Evolutionary conservation across 2,113 vertebrate genomes (phyloP), one percentile per base, ranked within the genome.

Genomic region (Gracilinanus agilis): DNA sequence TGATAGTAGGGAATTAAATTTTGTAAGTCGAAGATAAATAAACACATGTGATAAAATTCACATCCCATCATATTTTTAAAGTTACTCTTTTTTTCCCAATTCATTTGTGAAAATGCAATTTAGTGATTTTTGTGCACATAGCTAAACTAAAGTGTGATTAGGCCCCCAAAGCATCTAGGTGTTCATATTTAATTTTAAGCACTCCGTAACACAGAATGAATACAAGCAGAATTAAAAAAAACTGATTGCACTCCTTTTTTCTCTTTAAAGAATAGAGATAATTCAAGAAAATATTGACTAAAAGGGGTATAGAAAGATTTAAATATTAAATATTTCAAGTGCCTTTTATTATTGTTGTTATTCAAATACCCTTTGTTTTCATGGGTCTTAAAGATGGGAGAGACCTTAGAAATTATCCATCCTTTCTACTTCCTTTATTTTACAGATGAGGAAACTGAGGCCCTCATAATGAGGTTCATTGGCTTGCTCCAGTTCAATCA

Each of bases 1-100:
- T 61, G 11, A 56, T 92, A 91, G 94, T 44, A 95, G 27, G 3
- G 19, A 95, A 24, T 93, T 94, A 44, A 95, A 24, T 90, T 94
- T 94, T 92, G n/a, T 23, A 24, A 16, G 16, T 67, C 93, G 0
- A 24, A 93, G 90, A 34, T 75, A 93, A 8, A 13, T 91, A 88
- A 55, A 58, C 88, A 92, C 61, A 83, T 23, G n/a, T 21, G n/a
- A 24, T 29, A 94, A 34, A 40, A 19, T 44, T 55, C 24, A 91
- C 24, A 94, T 89, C 23, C 27, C 95, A 89, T 53, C 94, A 61
- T 3, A 54, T 92, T 58, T 75, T 94, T 92, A 93, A 53, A 90
- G 83, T 25, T n/a, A 90, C 92, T 40, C n/a, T n/a, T n/a, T 92
- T 49, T 49, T 49, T 49, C 49, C 49, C 49, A 49, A 49, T 49